Evolutionary conservation across 2,888 invertebrate genomes (phyloP).

Genomic region (Drosophila mulleri): DNA sequence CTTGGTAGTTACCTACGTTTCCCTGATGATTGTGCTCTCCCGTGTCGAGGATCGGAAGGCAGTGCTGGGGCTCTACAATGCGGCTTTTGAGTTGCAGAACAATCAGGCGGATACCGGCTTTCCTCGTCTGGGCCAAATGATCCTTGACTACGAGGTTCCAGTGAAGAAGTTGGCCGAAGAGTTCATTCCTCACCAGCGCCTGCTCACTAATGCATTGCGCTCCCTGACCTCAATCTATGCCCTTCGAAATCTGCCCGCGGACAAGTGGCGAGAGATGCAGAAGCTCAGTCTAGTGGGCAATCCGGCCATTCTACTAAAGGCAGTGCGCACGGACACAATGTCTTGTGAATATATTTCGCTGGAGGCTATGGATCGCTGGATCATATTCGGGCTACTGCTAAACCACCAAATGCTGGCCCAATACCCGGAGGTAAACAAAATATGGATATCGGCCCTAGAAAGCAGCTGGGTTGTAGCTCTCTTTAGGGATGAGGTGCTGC

Average conservation of each 20-base stretch:
- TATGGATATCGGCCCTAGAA: constrained; percentile 96
- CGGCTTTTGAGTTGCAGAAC: constrained; percentile 98
- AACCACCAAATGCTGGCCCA: constrained; percentile 95
- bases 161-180: constrained; percentile 98
- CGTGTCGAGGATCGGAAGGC: constrained; percentile 99
- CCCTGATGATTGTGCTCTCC: constrained; percentile 98
- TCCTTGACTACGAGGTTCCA: constrained; percentile 98
- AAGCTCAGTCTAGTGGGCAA: constrained; percentile 97
- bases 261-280: constrained; percentile 96
- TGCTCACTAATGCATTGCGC: constrained; percentile 93
- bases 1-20: constrained; percentile 96
- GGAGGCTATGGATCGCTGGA: constrained; percentile 98
- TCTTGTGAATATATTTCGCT: constrained; percentile 98
- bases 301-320: constrained; percentile 96
- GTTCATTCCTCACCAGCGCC: constrained; percentile 96
- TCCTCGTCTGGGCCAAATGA: constrained; percentile 98
- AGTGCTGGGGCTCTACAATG: constrained; percentile 98
- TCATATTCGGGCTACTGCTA: constrained; percentile 96
- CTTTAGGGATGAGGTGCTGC: constrained; percentile 98
- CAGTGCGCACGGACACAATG: constrained; percentile 97
- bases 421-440: constrained; percentile 91
- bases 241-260: constrained; percentile 95
- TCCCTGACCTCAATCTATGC: constrained; percentile 95
- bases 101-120: constrained; percentile 95
- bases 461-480: constrained; percentile 97